A percentile compares a stretch with the other conserved stretches of the same genome.
Conservation (phyloP, 1,140 invertebrate genomes). For the Bombus balteatus region DNA sequence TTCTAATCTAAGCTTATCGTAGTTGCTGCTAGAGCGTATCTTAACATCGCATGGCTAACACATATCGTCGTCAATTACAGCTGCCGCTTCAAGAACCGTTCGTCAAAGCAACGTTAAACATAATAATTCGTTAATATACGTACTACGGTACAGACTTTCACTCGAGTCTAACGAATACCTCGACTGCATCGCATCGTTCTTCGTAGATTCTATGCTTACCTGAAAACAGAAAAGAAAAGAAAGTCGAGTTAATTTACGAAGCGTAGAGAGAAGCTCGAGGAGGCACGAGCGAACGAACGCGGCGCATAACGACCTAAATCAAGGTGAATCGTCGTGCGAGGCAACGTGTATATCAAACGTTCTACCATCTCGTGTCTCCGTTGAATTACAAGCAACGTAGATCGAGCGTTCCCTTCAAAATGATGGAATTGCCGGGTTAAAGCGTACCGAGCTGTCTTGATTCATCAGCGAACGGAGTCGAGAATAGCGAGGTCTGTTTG, state of each 20-base stretch:
- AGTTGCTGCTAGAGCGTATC: no score
- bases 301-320: constrained; percentile 30
- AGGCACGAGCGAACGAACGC: neutral
- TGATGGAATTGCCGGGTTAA: constrained; percentile 45
- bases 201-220: constrained; percentile 36
- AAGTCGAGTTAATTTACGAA: constrained; percentile 3
- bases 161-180: neutral
- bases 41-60: no score
- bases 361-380: constrained; percentile 12
- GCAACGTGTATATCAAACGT: constrained; percentile 15
- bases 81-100: no score
- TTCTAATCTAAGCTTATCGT: no score
- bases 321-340: neutral
- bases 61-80: no score
- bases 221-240: constrained; percentile 50
- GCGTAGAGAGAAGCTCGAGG: neutral
- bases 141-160: neutral
- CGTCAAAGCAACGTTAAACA: no score
- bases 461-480: constrained; percentile 57
- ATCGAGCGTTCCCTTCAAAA: constrained; percentile 47
- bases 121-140: constrained; percentile 15
- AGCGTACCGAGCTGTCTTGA: constrained; percentile 56
- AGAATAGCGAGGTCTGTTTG: constrained; percentile 67
- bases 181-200: no score
- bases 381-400: constrained; percentile 33